Evolutionary conservation across 2,888 invertebrate species (phyloP), one percentile per base, ranked within the genome.

Genomic region (Leptogaster cylindrica): DNA sequence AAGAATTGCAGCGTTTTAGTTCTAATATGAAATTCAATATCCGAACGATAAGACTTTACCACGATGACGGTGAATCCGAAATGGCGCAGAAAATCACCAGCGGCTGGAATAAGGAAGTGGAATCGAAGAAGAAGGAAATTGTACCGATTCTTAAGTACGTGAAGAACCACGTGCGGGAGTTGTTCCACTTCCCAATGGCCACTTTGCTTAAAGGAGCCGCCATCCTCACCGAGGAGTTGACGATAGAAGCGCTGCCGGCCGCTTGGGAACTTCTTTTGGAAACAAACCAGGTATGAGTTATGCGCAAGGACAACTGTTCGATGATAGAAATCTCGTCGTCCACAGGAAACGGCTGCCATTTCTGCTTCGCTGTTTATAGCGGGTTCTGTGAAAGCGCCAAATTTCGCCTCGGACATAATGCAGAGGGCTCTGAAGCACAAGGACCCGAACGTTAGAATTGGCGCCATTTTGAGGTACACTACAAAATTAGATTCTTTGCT

Each of bases 191-290:
- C 16, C 93, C 95, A 0, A 82, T 97, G 50, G 91, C 94, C 0
- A 87, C 90, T 0, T 82, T 97, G 64, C 85, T 95, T 6, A 97
- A 97, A 82, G 93, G 95, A 0, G 94, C 95, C 0, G 92, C 93
- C 0, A 90, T 95, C 2, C 85, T 98, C 78, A 85, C 88, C 2
- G 95, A 95, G 76, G 95, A 95, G 48, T 84, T 93, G 74, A 94
- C 95, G 75, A 84, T 89, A 2, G 94, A 95, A 73, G 89, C 95
- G 33, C 86, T 97, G 69, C 92, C 94, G 0, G 91, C 95, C 0
- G 93, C 96, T 0, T 99, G 99, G 99, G 94, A 97, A 76, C 84
- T 99, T 14, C 83, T 99, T 3, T 80, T 98, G 41, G 97, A 99
- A 77, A 87, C 89, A n/a, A 97, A 97, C 77, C 75, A 75, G 69